Percentiles rank a stretch among this genome's conserved stretches.
These are phyloP conservation scores for Podocnemis expansa DNA, from an alignment of 2,113 vertebrate species.

Conservation along the genomic window DNA sequence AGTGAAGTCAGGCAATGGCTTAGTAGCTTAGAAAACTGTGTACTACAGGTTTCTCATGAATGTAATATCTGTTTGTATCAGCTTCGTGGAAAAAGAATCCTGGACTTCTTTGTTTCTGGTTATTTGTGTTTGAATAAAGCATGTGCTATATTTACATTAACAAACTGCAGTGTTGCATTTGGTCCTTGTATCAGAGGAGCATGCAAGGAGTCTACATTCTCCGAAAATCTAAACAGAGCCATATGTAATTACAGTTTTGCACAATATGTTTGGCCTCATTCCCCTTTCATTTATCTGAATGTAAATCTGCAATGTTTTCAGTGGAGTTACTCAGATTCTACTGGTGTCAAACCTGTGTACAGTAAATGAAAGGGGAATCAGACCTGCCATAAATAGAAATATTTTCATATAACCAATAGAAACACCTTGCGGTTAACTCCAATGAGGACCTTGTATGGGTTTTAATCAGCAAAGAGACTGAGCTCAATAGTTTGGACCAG, in stretches of 20 bases:
- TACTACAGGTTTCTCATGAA: neutral
- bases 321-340: neutral
- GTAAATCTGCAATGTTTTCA: neutral
- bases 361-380: neutral
- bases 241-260: neutral
- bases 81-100: neutral
- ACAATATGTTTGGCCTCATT: neutral
- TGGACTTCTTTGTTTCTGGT: neutral
- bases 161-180: accelerated
- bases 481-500: neutral
- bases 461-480: neutral
- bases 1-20: neutral
- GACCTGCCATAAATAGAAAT: neutral
- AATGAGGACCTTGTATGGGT: neutral
- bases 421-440: neutral
- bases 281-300: neutral
- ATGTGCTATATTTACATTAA: accelerated
- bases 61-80: neutral
- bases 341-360: neutral
- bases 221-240: neutral
- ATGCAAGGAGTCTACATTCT: neutral
- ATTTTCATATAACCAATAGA: neutral
- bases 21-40: neutral
- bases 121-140: neutral
- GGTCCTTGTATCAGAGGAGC: neutral